Evolutionary conservation across 2,797 vertebrate species (phyloP), one percentile per base, ranked within the genome.

Genomic region (Pristis pectinata): DNA sequence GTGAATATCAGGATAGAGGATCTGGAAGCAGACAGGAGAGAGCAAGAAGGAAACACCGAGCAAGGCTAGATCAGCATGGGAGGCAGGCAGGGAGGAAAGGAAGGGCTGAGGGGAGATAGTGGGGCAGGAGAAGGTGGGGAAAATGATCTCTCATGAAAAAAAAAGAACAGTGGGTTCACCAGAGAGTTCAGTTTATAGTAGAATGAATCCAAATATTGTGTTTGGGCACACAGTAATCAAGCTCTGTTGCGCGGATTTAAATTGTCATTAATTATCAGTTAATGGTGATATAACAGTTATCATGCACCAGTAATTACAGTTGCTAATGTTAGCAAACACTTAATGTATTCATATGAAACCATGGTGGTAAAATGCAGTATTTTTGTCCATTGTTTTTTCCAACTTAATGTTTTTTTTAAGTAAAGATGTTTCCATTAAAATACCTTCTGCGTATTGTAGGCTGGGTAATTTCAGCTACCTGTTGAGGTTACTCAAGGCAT

Each of bases 201-300:
- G 87, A 6, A 61, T 37, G 37, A 64, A 91, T 41, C n/a, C 59
- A 91, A 64, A 64, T 37, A 37, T 67, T 64, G 56, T 89, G 56
- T 37, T 87, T 64, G 59, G 59, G 59, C 59, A 8, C 87, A 41
- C 87, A 67, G n/a, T 91, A 64, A 91, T 64, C 87, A 37, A 64
- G 87, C 59, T 91, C 87, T 64, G n/a, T 9, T 34, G 87, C 59
- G 24, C 59, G 91, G 44, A 64, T 91, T 91, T 64, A 91, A 91
- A 91, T 91, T 91, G 59, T 67, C 87, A 91, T 91, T 64, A 91
- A 91, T 91, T 64, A 91, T 91, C 59, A 37, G 87, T 91, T 91
- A 91, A 41, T 91, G 85, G 59, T 64, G 17, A 64, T 89, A 89
- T 37, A 64, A 89, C 85, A 89, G n/a, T 64, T 85, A 89, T 89